Conservation (phyloP, 1,140 invertebrate species). For the Colletes gigas region DNA sequence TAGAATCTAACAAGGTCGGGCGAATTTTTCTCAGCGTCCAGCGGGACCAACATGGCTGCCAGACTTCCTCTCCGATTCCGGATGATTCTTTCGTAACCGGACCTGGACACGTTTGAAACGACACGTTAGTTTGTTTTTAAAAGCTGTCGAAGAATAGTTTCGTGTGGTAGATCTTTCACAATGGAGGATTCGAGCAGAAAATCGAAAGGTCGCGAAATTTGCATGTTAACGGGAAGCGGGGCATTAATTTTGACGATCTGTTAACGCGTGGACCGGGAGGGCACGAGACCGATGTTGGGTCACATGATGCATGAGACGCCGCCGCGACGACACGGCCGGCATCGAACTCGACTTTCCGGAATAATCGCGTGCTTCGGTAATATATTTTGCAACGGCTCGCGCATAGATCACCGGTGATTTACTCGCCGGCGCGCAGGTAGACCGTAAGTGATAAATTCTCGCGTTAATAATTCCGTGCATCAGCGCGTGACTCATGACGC, state of each 20-base stretch:
- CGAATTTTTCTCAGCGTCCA: too few species aligned
- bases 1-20: too few species aligned
- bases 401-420: constrained; percentile 28
- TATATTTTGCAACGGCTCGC: constrained; percentile 11
- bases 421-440: not conserved
- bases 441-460: constrained; percentile 8
- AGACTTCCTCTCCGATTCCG: too few species aligned
- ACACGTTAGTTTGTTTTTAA: too few species aligned
- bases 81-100: too few species aligned
- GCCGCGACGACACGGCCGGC: not conserved
- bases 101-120: too few species aligned
- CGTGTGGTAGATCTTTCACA: too few species aligned
- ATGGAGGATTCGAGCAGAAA: too few species aligned
- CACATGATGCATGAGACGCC: constrained; percentile 29
- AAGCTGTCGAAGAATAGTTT: too few species aligned
- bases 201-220: constrained; percentile 27
- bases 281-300: not conserved
- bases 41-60: too few species aligned
- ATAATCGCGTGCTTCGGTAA: constrained; percentile 26
- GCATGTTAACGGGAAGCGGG: constrained; percentile 14
- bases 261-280: constrained; percentile 19
- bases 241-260: constrained; percentile 45
- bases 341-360: constrained; percentile 10
- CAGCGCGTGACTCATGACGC: constrained; percentile 6
- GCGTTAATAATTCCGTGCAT: constrained; percentile 27